phyloP scores from a whole-genome alignment of 2,888 invertebrate species.

The Ophion slaviceki region DNA sequence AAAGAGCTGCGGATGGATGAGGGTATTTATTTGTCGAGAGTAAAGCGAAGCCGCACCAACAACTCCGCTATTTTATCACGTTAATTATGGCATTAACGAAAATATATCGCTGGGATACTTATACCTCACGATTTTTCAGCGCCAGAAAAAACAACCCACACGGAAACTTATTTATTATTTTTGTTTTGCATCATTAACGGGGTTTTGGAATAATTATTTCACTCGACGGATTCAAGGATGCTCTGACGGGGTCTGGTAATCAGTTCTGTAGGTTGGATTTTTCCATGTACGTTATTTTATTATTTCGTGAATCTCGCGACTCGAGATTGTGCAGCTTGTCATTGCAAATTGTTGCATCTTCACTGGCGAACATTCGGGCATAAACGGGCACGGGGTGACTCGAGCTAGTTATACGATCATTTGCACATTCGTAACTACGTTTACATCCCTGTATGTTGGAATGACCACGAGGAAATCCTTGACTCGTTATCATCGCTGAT shows the following conservation, averaged over 20 bases:
- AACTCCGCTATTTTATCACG: constrained; percentile 34
- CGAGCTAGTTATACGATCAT: background rate
- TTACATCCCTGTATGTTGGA: background rate
- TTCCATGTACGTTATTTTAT: too few species aligned
- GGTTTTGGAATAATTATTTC: background rate
- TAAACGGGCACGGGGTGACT: background rate
- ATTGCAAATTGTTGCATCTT: background rate
- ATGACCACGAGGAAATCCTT: constrained; percentile 56
- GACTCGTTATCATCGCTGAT: constrained; percentile 37
- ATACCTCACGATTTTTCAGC: background rate
- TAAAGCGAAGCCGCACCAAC: constrained; percentile 43
- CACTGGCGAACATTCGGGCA: constrained; percentile 15
- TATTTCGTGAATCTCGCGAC: too few species aligned
- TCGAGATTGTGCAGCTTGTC: too few species aligned
- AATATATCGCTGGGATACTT: background rate
- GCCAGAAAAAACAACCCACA: background rate
- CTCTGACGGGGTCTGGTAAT: too few species aligned
- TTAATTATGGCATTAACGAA: constrained; percentile 37
- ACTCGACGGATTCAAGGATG: background rate
- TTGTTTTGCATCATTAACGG: background rate
- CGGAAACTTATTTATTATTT: background rate
- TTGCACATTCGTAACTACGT: background rate
- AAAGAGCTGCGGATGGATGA: constrained; percentile 55
- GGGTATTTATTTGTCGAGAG: constrained; percentile 55
- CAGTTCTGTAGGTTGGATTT: too few species aligned